These are phyloP conservation scores for Eumerus sabulonum DNA, from an alignment of 2,888 invertebrate genomes.

Conservation along the genomic window DNA sequence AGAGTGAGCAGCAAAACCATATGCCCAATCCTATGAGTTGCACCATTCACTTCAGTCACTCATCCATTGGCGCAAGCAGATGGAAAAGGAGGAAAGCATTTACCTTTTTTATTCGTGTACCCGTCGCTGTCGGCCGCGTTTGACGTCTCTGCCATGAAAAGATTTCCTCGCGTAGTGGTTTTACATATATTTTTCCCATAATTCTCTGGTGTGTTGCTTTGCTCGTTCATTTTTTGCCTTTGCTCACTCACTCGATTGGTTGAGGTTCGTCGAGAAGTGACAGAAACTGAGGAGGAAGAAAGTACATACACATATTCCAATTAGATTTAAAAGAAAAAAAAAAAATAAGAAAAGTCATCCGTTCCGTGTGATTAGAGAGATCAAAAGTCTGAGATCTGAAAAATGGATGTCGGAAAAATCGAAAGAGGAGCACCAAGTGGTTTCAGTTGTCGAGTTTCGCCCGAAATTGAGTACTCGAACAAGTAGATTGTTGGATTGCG, in stretches of 20 bases:
- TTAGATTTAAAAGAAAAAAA: slow-evolving; percentile 57
- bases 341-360: slow-evolving; percentile 57
- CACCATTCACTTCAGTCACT: slow-evolving; percentile 21
- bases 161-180: slow-evolving; percentile 54
- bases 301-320: slow-evolving; percentile 52
- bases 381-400: slow-evolving; percentile 17
- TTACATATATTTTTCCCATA: slow-evolving; percentile 19
- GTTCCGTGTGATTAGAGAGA: slow-evolving; percentile 39
- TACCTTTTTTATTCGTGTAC: slow-evolving; percentile 28
- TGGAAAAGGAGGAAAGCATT: slow-evolving; percentile 18
- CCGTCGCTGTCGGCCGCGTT: slow-evolving; percentile 40
- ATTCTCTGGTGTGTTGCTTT: slow-evolving; percentile 6
- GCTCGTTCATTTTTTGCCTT: slow-evolving; percentile 28
- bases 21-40: neutral
- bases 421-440: no score
- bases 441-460: slow-evolving; percentile 26
- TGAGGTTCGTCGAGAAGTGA: slow-evolving; percentile 61
- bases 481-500: slow-evolving; percentile 36
- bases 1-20: slow-evolving; percentile 51
- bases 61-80: slow-evolving; percentile 15
- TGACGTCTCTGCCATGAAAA: slow-evolving; percentile 38
- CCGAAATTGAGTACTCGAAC: slow-evolving; percentile 59
- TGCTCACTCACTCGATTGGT: slow-evolving; percentile 49
- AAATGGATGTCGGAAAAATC: neutral
- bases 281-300: slow-evolving; percentile 25